A percentile compares a stretch with the other conserved stretches of the same genome.
Conservation (phyloP, 2,113 vertebrate species). For the Coturnix japonica region DNA sequence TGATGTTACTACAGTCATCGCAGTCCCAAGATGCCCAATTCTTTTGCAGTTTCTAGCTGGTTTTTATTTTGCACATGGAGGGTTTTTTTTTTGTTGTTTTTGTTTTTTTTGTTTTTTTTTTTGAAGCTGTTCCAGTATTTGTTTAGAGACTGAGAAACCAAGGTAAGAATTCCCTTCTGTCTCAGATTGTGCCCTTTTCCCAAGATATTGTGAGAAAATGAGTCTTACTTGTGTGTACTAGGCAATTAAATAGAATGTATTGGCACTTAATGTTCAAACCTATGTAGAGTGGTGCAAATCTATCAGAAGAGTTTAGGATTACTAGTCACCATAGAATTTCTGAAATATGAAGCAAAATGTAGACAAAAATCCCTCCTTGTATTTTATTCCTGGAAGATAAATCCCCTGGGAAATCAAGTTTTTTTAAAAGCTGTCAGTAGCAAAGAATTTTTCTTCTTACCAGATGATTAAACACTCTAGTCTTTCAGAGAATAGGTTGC, state of each 20-base stretch:
- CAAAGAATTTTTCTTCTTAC: background rate
- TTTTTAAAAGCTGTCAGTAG: constrained; percentile 1
- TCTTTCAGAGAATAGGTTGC: background rate
- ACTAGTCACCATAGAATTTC: background rate
- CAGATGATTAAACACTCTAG: background rate
- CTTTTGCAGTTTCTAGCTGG: background rate
- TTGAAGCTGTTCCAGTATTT: background rate
- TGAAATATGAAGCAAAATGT: background rate
- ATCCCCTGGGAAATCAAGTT: constrained; percentile 18
- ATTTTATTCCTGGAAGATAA: constrained; percentile 13
- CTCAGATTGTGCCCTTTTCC: background rate
- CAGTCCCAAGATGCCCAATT: background rate
- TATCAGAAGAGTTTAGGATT: background rate
- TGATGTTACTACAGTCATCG: background rate
- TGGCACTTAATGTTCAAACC: background rate
- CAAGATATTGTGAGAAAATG: background rate
- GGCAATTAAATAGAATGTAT: background rate
- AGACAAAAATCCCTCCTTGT: constrained; percentile 11
- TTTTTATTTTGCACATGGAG: background rate
- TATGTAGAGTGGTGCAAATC: background rate
- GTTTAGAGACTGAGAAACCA: background rate
- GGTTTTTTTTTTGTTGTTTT: too few species aligned
- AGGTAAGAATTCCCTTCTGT: background rate
- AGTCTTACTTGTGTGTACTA: constrained; percentile 5
- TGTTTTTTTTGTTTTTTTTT: background rate